These are phyloP conservation scores for Acrocera orbiculus DNA, from an alignment of 2,888 invertebrate genomes.

Conservation along the genomic window DNA sequence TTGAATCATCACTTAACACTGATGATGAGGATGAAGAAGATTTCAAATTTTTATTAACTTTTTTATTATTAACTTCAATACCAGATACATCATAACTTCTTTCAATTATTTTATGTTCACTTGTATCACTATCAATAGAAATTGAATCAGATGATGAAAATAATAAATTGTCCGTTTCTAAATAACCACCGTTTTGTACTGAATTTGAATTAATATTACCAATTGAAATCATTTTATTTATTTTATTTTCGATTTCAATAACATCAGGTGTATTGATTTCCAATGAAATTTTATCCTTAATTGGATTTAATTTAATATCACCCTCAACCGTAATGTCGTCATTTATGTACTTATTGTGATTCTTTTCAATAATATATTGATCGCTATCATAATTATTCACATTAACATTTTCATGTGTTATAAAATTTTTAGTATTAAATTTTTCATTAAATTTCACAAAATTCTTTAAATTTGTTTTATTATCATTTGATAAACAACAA, in stretches of 20 bases:
- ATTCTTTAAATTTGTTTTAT: no score
- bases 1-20: slow-evolving; percentile 11
- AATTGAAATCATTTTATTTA: slow-evolving; percentile 16
- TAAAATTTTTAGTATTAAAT: no score
- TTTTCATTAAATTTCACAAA: no score
- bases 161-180: slow-evolving; percentile 37
- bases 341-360: background rate
- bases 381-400: no score
- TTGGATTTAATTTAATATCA: slow-evolving; percentile 7
- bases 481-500: no score
- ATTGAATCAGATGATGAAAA: slow-evolving; percentile 36
- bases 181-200: slow-evolving; percentile 22
- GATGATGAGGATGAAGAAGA: slow-evolving; percentile 23
- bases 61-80: slow-evolving; percentile 19
- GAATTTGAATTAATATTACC: slow-evolving; percentile 12
- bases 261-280: no score
- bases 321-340: background rate
- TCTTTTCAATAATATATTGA: background rate
- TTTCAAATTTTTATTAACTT: slow-evolving; percentile 15
- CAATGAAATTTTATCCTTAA: slow-evolving; percentile 7
- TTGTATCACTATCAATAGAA: no score
- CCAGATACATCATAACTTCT: slow-evolving; percentile 24
- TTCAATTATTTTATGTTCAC: slow-evolving; percentile 19
- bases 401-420: no score
- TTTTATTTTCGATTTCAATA: slow-evolving; percentile 7